Conservation (phyloP, 2,113 vertebrate genomes). For the Clupea harengus region DNA sequence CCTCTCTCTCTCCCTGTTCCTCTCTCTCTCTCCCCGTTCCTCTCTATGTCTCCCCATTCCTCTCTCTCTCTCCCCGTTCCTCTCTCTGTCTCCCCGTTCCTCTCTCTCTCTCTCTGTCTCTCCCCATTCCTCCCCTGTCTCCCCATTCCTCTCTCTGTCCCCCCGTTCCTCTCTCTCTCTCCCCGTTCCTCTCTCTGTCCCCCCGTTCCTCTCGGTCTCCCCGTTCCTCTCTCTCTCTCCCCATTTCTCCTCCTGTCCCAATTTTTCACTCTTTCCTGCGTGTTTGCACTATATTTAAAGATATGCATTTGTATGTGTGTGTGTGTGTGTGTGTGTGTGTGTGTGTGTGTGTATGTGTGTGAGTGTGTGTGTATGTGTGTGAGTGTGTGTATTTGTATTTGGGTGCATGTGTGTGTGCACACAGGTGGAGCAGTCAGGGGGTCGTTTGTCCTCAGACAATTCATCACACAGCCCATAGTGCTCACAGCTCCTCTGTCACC, state of each 20-base stretch:
- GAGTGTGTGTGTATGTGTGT: not conserved
- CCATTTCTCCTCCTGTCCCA: not conserved
- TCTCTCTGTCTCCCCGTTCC: not conserved
- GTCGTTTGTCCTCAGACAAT: slow-evolving; percentile 76
- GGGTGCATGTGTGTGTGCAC: slow-evolving; percentile 46
- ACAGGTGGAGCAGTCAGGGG: slow-evolving; percentile 63
- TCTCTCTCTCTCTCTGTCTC: not conserved
- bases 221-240: not conserved
- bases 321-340: not conserved
- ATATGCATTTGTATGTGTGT: not conserved
- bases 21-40: not conserved
- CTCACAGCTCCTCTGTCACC: slow-evolving; percentile 89
- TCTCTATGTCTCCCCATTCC: no score
- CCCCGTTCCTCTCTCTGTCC: not conserved
- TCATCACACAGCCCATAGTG: slow-evolving; percentile 79
- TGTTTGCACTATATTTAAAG: slow-evolving; percentile 7
- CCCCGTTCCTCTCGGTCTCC: not conserved
- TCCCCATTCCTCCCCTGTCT: not conserved
- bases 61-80: not conserved
- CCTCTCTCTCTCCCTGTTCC: not conserved
- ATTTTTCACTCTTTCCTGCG: not conserved
- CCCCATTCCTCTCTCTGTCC: slow-evolving; percentile 2
- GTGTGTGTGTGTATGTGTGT: not conserved
- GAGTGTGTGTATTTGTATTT: not conserved
- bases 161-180: not conserved